These are phyloP conservation scores for Lutjanus campechanus DNA, from an alignment of 2,797 vertebrate genomes.

Conservation along the genomic window DNA sequence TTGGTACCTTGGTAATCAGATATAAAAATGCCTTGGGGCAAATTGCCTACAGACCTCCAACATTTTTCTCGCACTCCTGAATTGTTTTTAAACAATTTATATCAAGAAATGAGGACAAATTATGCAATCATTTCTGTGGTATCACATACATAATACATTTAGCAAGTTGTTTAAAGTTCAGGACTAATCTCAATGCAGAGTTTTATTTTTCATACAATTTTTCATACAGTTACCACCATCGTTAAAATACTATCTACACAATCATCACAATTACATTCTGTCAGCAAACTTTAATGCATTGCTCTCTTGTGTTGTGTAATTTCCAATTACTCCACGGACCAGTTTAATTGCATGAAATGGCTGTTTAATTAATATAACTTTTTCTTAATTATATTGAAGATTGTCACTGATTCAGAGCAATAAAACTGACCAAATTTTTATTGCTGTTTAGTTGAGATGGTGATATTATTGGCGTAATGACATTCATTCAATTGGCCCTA, in stretches of 20 bases:
- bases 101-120: neutral
- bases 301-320: slow-evolving; percentile 16
- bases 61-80: neutral
- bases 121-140: neutral
- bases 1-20: neutral
- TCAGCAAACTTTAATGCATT: slow-evolving; percentile 16
- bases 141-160: neutral
- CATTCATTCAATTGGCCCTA: slow-evolving; percentile 70
- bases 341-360: slow-evolving; percentile 47
- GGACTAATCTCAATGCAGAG: neutral
- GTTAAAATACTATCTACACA: neutral
- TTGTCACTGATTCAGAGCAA: slow-evolving; percentile 47
- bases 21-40: neutral
- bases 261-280: slow-evolving; percentile 1
- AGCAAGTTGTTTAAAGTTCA: neutral
- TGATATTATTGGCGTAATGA: slow-evolving; percentile 73
- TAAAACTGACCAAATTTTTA: slow-evolving; percentile 55
- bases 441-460: slow-evolving; percentile 58
- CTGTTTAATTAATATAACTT: slow-evolving; percentile 44
- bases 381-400: slow-evolving; percentile 55
- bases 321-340: slow-evolving; percentile 34
- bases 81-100: neutral
- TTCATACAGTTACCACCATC: neutral
- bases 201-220: neutral
- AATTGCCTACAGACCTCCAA: neutral